Base-by-base conservation (phyloP, 2,797 vertebrate genomes). In the Anas georgica region DNA sequence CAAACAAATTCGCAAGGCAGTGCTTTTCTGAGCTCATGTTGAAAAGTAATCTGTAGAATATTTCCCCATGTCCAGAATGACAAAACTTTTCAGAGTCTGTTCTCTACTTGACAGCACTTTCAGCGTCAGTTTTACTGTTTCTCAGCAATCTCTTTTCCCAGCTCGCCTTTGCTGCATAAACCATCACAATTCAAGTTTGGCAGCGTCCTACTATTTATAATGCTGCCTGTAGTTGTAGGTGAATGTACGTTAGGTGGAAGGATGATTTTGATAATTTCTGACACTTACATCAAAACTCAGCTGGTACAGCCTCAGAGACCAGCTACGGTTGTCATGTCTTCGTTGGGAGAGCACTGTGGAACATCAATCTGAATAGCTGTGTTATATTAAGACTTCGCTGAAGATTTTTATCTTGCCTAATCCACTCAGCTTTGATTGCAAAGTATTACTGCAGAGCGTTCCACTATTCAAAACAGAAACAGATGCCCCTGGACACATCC, bases 391-490 rank as follows among this genome's bases (percentile, higher is more conserved):
- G 21, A 31, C 33, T 37, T 16, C 67, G 70, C 8, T 17, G 2
- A 70, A 72, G 81, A 85, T 70, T 95, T 93, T 91, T 87, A 93
- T 67, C 91, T 87, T 85, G 83, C 72, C 94, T 94, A 93, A 91
- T 72, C 68, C 80, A 86, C 75, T 91, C 86, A 83, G 83, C 68
- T 94, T 50, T 87, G 88, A 90, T 26, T 37, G 83, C 83, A 54
- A 62, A 86, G 48, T 20, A 67, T 20, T 76, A 41, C 5, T 69
- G 45, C 6, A 54, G 78, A 88, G 62, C 9, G 1, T 84, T 58
- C 29, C 60, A 58, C 56, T 90, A 12, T 21, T 77, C 29, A 77
- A 50, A 54, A 81, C 29, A 54, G 46, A 48, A 88, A 80, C 5
- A 82, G 74, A 90, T 79, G 62, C 76, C 83, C 83, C 48, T 7